Conservation (phyloP, 2,797 vertebrate genomes). For the Ambastaia sidthimunki region DNA sequence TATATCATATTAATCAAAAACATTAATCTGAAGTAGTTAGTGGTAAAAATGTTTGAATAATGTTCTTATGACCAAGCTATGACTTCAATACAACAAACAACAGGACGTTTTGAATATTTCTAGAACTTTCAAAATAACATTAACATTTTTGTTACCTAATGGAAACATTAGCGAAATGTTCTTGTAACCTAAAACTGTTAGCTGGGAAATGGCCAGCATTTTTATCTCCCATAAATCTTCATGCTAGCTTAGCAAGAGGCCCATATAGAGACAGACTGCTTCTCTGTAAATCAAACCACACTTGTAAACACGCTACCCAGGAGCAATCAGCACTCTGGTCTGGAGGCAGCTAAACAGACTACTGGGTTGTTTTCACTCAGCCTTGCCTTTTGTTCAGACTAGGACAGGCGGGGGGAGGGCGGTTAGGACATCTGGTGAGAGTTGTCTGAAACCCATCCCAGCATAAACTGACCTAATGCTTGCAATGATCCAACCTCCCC, state of each 20-base stretch:
- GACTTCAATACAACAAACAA: too few relatives aligned
- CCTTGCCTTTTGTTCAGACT: conserved; percentile 69
- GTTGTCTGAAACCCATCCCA: conserved; percentile 63
- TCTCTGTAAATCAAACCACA: conserved; percentile 56
- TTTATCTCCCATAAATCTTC: conserved; percentile 37
- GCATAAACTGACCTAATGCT: conserved; percentile 67
- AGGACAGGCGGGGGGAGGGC: conserved; percentile 67
- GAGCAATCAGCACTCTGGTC: conserved; percentile 35
- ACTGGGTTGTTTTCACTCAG: conserved; percentile 42
- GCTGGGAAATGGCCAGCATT: neutral
- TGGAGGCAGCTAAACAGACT: conserved; percentile 18
- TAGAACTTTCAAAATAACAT: too few relatives aligned
- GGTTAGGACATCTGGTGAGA: conserved; percentile 78
- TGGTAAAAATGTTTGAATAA: too few relatives aligned
- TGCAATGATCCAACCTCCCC: conserved; percentile 52
- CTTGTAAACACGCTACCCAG: conserved; percentile 46
- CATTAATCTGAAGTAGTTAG: too few relatives aligned
- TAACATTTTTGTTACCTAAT: too few relatives aligned
- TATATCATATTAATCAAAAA: too few relatives aligned
- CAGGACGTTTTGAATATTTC: too few relatives aligned
- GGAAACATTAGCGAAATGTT: too few relatives aligned
- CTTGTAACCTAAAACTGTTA: too few relatives aligned
- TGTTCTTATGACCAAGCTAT: too few relatives aligned
- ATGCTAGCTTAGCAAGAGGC: conserved; percentile 21
- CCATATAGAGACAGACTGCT: conserved; percentile 18